Evolutionary conservation across 2,797 vertebrate species (phyloP).

Genomic region (Synaphobranchus kaupii): DNA sequence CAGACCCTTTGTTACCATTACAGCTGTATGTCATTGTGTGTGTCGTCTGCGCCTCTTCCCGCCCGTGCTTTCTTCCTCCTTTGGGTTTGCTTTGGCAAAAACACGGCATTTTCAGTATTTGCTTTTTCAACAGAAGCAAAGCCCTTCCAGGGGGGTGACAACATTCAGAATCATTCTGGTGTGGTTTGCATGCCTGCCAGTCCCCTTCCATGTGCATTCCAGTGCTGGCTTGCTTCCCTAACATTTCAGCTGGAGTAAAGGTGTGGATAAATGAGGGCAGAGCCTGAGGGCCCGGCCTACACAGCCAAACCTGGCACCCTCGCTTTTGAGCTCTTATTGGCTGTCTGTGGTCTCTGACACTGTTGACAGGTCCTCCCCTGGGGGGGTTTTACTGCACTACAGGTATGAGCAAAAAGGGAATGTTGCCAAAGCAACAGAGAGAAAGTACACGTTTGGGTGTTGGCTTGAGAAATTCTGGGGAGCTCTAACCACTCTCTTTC

Average conservation of each 20-base stretch:
- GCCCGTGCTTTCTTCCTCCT: not conserved
- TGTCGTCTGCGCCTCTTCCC: not conserved
- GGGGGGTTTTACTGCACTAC: not conserved
- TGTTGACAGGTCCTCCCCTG: not conserved
- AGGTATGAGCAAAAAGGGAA: constrained; percentile 31
- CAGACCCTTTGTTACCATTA: constrained; percentile 30
- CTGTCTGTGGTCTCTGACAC: not conserved
- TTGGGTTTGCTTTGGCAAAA: constrained; percentile 31
- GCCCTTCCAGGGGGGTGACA: not conserved
- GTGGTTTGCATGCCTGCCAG: not conserved
- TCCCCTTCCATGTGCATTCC: not conserved
- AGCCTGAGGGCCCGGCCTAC: not conserved
- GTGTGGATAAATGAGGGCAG: not conserved
- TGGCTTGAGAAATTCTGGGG: constrained; percentile 4
- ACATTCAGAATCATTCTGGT: not conserved
- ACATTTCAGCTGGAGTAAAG: not conserved
- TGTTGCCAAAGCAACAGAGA: not conserved
- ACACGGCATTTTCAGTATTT: constrained; percentile 37
- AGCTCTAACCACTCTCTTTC: not conserved
- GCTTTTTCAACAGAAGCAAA: constrained; percentile 27
- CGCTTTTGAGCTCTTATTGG: not conserved
- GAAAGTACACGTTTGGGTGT: constrained; percentile 5
- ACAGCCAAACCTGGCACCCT: not conserved
- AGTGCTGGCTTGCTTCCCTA: not conserved
- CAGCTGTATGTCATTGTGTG: constrained; percentile 24